A percentile compares a stretch with the other conserved stretches of the same genome.
These are phyloP conservation scores for Malacoctenus gilli DNA, from an alignment of 2,797 vertebrate genomes.

Conservation along the genomic window DNA sequence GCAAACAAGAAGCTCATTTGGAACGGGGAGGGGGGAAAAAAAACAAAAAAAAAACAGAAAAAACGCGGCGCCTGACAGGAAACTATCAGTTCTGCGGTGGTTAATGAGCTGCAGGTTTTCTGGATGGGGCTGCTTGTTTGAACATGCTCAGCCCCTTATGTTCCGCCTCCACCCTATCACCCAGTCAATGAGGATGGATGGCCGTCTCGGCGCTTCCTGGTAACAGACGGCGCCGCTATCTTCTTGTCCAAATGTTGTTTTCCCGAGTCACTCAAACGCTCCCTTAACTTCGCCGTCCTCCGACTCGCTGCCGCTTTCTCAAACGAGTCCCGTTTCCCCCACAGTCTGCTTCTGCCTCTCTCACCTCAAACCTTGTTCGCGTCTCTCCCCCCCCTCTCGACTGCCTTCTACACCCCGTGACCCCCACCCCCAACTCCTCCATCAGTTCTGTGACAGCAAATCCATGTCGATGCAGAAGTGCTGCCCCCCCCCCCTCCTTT, in stretches of 20 bases:
- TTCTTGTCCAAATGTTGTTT: slow-evolving; percentile 42
- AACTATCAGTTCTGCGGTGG: slow-evolving; percentile 27
- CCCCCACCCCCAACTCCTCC: slow-evolving; percentile 17
- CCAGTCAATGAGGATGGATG: slow-evolving; percentile 51
- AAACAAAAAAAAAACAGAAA: too few relatives aligned
- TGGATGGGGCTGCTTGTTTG: slow-evolving; percentile 43
- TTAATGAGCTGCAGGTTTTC: slow-evolving; percentile 36
- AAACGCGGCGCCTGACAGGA: slow-evolving; percentile 18
- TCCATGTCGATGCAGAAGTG: slow-evolving; percentile 37
- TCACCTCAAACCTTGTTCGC: background rate
- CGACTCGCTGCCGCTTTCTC: slow-evolving; percentile 9
- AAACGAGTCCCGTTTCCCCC: slow-evolving; percentile 24
- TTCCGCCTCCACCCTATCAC: slow-evolving; percentile 35
- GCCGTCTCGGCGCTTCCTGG: slow-evolving; percentile 19
- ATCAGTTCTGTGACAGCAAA: slow-evolving; percentile 48
- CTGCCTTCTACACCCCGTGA: slow-evolving; percentile 10
- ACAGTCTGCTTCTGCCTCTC: background rate
- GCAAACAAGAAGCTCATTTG: slow-evolving; percentile 25
- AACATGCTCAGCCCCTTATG: slow-evolving; percentile 39
- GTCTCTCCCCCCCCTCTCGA: slow-evolving; percentile 16
- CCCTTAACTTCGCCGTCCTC: slow-evolving; percentile 13
- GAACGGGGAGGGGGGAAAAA: too few relatives aligned
- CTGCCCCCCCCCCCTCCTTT: slow-evolving; percentile 24
- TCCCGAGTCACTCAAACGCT: slow-evolving; percentile 34
- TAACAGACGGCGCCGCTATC: slow-evolving; percentile 36